These are phyloP conservation scores for Chloroclysta siterata DNA, from an alignment of 2,888 invertebrate species.

Conservation along the genomic window DNA sequence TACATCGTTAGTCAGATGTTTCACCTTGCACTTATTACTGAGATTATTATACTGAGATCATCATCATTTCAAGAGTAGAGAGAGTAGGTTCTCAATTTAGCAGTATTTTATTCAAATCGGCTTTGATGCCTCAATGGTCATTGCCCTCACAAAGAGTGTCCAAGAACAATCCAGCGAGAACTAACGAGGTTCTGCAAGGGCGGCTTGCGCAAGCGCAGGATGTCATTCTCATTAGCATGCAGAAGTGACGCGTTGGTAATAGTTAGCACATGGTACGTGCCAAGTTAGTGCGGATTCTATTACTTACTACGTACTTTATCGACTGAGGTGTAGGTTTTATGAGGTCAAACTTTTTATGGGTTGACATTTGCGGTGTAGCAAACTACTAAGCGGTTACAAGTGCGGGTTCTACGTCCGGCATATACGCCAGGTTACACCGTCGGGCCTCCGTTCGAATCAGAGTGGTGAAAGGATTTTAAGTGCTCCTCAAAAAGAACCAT, in stretches of 20 bases:
- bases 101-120: too few species aligned
- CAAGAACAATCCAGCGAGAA: background rate
- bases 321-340: constrained; percentile 10
- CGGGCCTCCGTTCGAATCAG: too few species aligned
- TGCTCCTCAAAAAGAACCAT: too few species aligned
- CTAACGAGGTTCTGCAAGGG: constrained; percentile 18
- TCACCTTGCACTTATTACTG: too few species aligned
- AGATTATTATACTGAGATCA: too few species aligned
- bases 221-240: constrained; percentile 62
- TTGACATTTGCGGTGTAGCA: background rate
- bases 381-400: background rate
- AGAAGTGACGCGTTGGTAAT: constrained; percentile 59
- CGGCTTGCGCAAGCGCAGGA: constrained; percentile 28
- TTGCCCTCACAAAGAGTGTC: background rate
- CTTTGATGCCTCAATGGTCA: background rate
- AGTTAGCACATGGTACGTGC: constrained; percentile 52
- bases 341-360: constrained; percentile 4
- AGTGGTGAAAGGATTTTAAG: too few species aligned
- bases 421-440: too few species aligned
- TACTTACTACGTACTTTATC: constrained; percentile 8
- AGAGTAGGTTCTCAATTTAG: too few species aligned
- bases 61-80: too few species aligned
- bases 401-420: too few species aligned
- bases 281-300: constrained; percentile 47
- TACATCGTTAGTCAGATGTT: too few species aligned